Evolutionary conservation across 2,888 invertebrate species (phyloP), one percentile per base, ranked within the genome.

Genomic region (Busseola fusca): DNA sequence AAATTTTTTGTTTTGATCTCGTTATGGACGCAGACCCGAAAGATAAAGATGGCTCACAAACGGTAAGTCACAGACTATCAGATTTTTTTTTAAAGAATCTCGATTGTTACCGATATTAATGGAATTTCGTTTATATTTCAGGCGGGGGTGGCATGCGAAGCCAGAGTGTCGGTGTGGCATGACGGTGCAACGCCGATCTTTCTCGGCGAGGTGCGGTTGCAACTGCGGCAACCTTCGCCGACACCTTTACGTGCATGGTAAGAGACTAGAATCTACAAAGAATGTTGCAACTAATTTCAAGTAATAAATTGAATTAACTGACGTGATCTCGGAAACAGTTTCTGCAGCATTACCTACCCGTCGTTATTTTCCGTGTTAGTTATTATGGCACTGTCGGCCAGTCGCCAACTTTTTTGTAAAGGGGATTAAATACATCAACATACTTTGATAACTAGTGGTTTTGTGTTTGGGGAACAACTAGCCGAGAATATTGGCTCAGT

Each of bases 121-220:
- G 14, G 5, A 12, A 21, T 59, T 12, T 30, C 25, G 1, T 62
- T 72, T 56, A 60, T 72, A 40, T 64, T 80, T 9, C 87, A 95
- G 95, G 92, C 93, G 83, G 97, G 97, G 74, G 98, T 98, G 93
- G 97, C 98, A 85, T 97, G 97, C 89, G 98, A 98, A 92, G 96
- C 98, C 86, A 96, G 97, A 83, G 97, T 98, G 80, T 97, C 98
- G 21, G 95, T 98, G 77, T 98, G 98, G 98, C 99, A 99, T 91
- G 98, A 98, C 85, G 97, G 97, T 84, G 97, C 98, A 77, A 97
- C 97, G 76, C 97, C 98, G 86, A 97, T 98, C 74, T 99, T 98
- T 93, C 97, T 99, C 52, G 99, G 99, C 30, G 98, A 99, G 94
- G 97, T 99, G 75, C 96, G 97, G 84, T 96, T 98, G 83, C 97